Evolutionary conservation across 2,888 invertebrate genomes (phyloP), one percentile per base, ranked within the genome.

Genomic region (Nymphalis c-album): DNA sequence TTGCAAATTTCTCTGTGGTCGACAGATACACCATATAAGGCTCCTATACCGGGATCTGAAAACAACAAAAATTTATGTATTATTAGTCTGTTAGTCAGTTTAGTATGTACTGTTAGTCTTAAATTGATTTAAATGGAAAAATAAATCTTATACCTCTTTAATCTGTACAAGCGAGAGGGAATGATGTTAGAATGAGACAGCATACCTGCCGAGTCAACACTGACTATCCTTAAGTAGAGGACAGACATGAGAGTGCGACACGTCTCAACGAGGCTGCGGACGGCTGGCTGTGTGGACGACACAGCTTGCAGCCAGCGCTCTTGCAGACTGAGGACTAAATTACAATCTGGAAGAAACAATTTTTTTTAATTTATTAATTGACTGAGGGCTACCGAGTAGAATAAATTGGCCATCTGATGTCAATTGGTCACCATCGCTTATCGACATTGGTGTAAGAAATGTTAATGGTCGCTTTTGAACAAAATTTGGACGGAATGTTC

Each of bases 1-100:
- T 98, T 98, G 88, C 97, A 97, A 69, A 97, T 96, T 85, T 96
- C 96, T 53, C 97, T 87, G 87, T 98, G 97, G 85, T 97, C 96
- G 62, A 96, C 92, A 0, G 95, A 94, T 17, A 97, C 94, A 26
- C 95, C 95, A 67, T 94, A 94, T 64, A 96, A 94, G 26, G 95
- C 94, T 1, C 97, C 97, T 67, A 96, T 93, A 17, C 96, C 96
- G 0, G 96, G 96, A 92, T 97, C 97, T 96, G 87, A 7, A 87
- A 75, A 50, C 22, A 20, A 40, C 22, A 40, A 16, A n/a, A n/a
- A n/a, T n/a, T n/a, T n/a, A n/a, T n/a, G n/a, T n/a, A n/a, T n/a
- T n/a, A n/a, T n/a, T n/a, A n/a, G n/a, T n/a, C n/a, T n/a, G n/a
- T n/a, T n/a, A n/a, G n/a, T n/a, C n/a, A n/a, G n/a, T n/a, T n/a